phyloP scores from a whole-genome alignment of 2,797 vertebrate genomes.

The Chloroceryle amazona region DNA sequence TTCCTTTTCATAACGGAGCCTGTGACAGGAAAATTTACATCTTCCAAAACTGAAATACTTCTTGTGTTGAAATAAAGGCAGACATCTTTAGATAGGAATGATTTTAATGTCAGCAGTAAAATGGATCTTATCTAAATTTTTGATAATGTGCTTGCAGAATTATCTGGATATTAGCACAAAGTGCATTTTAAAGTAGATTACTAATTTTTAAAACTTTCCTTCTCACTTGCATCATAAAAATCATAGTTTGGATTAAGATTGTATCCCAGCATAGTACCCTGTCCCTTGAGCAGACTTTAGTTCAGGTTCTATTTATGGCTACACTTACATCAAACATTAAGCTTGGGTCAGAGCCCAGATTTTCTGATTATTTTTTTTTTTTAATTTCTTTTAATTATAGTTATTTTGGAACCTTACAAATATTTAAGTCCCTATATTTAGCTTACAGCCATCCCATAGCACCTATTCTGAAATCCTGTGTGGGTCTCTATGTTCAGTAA shows the following conservation, averaged over 20 bases:
- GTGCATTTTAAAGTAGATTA: background rate
- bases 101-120: background rate
- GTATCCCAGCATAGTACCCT: background rate
- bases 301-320: background rate
- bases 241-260: background rate
- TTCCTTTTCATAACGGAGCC: constrained; percentile 39
- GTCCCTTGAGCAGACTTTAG: background rate
- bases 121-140: background rate
- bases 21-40: background rate
- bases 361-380: background rate
- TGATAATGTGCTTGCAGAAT: background rate
- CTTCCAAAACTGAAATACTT: constrained; percentile 10
- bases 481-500: background rate
- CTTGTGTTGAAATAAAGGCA: background rate
- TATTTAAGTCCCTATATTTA: background rate
- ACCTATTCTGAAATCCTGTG: background rate
- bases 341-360: background rate
- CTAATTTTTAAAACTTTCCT: background rate
- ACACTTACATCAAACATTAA: background rate
- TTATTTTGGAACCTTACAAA: background rate
- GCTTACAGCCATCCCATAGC: background rate
- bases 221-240: background rate
- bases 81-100: background rate
- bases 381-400: background rate
- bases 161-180: background rate